These are phyloP conservation scores for Origma solitaria DNA, from an alignment of 2,113 vertebrate species.

Conservation along the genomic window DNA sequence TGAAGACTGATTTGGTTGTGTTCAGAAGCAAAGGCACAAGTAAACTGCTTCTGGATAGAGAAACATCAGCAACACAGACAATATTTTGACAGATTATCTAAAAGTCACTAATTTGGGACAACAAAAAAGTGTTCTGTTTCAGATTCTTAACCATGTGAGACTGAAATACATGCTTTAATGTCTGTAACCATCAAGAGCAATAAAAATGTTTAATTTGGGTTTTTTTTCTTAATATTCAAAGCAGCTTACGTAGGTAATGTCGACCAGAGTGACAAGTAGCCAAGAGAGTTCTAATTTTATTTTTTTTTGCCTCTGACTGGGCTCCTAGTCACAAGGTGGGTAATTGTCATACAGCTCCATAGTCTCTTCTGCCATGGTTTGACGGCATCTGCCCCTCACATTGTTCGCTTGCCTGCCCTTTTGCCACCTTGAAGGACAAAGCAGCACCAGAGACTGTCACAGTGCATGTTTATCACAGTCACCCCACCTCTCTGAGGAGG, in stretches of 20 bases:
- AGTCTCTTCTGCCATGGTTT: fast-evolving
- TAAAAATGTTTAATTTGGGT: not conserved
- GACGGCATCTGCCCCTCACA: not conserved
- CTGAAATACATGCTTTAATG: not conserved
- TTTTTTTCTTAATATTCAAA: not conserved
- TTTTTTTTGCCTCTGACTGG: not conserved
- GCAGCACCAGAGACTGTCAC: not conserved
- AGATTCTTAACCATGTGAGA: not conserved
- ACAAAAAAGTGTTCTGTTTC: not conserved
- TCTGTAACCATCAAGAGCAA: not conserved
- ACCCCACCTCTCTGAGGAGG: not conserved
- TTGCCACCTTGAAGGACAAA: not conserved
- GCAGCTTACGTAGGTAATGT: not conserved
- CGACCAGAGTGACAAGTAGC: not conserved
- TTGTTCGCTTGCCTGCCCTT: not conserved
- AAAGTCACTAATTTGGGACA: not conserved
- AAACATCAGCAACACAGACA: not conserved
- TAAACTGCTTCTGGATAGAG: not conserved
- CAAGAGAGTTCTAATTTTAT: not conserved
- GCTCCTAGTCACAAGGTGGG: not conserved
- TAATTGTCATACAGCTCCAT: not conserved
- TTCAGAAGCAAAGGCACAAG: not conserved
- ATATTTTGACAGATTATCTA: not conserved
- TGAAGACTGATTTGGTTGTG: not conserved
- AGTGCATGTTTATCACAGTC: not conserved